phyloP scores from a whole-genome alignment of 1,140 invertebrate species.

The Ceratoteleas bidentatus region DNA sequence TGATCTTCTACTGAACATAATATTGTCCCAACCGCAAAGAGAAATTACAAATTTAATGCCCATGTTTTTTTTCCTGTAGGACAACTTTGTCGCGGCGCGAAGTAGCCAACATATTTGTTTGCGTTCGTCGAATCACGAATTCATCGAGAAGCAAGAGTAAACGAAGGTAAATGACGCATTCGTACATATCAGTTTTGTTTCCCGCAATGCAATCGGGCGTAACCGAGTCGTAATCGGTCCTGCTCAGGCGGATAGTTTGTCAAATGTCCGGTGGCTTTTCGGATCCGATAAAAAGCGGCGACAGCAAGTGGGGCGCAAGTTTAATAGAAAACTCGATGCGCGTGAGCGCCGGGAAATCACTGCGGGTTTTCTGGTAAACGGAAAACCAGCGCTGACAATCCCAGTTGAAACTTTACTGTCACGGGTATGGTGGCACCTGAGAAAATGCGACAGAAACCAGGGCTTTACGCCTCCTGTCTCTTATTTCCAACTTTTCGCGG shows the following conservation, averaged over 20 bases:
- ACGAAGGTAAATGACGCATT: not conserved
- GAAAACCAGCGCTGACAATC: slow-evolving; percentile 17
- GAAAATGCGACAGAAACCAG: slow-evolving; percentile 11
- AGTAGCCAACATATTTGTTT: not conserved
- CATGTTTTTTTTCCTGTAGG: no score
- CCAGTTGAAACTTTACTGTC: slow-evolving; percentile 21
- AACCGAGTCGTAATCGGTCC: no score
- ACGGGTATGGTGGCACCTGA: not conserved
- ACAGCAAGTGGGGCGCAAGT: slow-evolving; percentile 25
- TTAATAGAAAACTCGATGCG: slow-evolving; percentile 27
- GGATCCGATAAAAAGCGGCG: slow-evolving; percentile 9
- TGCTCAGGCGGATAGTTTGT: slow-evolving; percentile 8
- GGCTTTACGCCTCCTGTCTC: slow-evolving; percentile 12
- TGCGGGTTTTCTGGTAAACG: slow-evolving; percentile 22
- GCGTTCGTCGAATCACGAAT: not conserved
- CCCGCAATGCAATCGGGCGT: no score
- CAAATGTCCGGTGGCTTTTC: slow-evolving; percentile 20
- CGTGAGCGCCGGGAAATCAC: slow-evolving; percentile 3
- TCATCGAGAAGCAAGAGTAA: not conserved
- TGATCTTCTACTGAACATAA: no score
- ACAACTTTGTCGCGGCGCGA: no score
- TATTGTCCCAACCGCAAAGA: no score
- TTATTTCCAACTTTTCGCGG: slow-evolving; percentile 24
- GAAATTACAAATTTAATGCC: no score
- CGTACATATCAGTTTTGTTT: no score